Evolutionary conservation across 1,140 invertebrate species (phyloP), one percentile per base, ranked within the genome.

Genomic region (Apis cerana): DNA sequence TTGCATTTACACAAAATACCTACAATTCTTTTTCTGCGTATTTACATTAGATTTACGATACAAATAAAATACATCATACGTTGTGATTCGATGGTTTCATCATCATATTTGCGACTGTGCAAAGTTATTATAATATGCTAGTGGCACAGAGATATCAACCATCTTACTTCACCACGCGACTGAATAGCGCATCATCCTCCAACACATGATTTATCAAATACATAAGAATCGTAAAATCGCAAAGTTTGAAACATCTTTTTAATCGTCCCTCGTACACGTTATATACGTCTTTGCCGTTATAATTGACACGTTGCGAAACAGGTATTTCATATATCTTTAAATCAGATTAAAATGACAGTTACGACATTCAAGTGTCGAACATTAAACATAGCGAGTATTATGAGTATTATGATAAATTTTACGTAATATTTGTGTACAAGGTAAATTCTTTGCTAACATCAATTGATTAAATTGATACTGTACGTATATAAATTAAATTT

Each of bases 1-100:
- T 89, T 88, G 83, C 86, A 82, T 88, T 88, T 90, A 89, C 85
- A 90, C 81, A 88, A 89, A 87, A 88, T 89, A 88, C 74, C 84
- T 88, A 88, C 81, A 85, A 75, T 65, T 75, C 65, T 67, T 68
- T 33, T 70, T 33, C 67, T 80, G 75, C 79, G 68, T 89, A 90
- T 86, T 86, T 90, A 88, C 85, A 88, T 75, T 75, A 21, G 52
- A 75, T 79, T 87, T 59, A 79, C 59, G 67, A 80, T 87, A 77
- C 43, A 83, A 67, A 82, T 85, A 69, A 85, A 82, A 86, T 72
- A 81, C 54, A 64, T 76, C 72, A 56, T 88, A 85, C 33, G 54
- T 50, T 61, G 58, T 75, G 59, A 75, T 61, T 70, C 56, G 56
- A 77, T 70, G 43, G 27, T 68, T 69, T 27, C 33, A 52, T 33